phyloP scores from a whole-genome alignment of 2,113 vertebrate species.

The Brachionichthys hirsutus region DNA sequence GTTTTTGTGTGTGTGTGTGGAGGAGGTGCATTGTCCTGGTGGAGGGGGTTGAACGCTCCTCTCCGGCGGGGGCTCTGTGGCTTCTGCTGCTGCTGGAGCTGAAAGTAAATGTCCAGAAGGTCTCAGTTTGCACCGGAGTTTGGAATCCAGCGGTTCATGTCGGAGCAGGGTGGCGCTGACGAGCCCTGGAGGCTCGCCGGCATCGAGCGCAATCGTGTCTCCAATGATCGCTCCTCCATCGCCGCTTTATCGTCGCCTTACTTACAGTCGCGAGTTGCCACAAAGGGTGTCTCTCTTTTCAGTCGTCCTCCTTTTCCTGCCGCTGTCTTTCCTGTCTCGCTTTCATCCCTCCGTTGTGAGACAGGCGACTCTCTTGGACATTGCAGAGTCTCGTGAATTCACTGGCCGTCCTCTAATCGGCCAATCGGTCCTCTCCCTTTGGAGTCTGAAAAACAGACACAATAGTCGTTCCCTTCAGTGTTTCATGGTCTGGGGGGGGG shows the following conservation, averaged over 20 bases:
- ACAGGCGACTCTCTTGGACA: constrained; percentile 31
- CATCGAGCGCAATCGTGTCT: no score
- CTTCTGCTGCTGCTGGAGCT: neutral
- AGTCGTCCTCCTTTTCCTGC: neutral
- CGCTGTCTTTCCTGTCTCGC: neutral
- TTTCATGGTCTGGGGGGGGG: constrained; percentile 41
- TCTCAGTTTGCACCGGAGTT: constrained; percentile 13
- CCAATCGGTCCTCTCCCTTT: constrained; percentile 19
- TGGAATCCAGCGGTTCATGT: constrained; percentile 31
- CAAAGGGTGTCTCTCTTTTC: constrained; percentile 30
- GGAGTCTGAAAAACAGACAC: neutral
- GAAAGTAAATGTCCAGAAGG: neutral
- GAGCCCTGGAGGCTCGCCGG: constrained; percentile 22
- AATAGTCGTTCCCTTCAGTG: neutral
- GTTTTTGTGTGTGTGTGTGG: neutral
- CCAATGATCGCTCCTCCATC: neutral
- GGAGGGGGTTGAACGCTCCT: constrained; percentile 6
- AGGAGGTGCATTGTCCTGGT: constrained; percentile 1
- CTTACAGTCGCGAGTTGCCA: constrained; percentile 33
- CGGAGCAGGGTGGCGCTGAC: constrained; percentile 47
- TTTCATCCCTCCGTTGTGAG: neutral
- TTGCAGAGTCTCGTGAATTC: neutral
- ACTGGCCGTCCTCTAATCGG: no score
- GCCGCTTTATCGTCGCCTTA: neutral
- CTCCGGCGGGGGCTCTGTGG: neutral